Evolutionary conservation across 53 echinoderm and acorn worm species (phyloP), one percentile per base, ranked within the genome.

Genomic region (Stichopus horrens): DNA sequence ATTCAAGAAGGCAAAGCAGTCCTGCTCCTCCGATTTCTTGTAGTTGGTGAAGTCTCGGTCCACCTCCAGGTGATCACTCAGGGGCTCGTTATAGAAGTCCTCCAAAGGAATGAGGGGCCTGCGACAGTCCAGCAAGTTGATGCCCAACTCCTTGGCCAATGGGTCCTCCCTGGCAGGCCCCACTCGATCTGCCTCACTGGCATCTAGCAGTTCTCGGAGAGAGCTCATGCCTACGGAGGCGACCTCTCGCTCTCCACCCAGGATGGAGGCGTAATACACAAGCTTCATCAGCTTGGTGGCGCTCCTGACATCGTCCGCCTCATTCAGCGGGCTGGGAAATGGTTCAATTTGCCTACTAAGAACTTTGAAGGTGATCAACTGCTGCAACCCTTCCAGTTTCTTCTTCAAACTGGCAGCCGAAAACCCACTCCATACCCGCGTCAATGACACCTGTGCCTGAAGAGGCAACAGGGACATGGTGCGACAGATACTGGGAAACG

Each of bases 41-140:
- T 94, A 96, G 23, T 90, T 90, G 14, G 98, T 93, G 86, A 98
- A 98, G 86, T 96, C 98, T 11, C 92, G 90, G 22, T 96, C 94
- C 5, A 98, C 84, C 55, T 96, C 98, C 53, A 98, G 74, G 56
- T 93, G 94, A 52, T 98, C 98, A 88, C 94, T 96, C n/a, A 98
- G 83, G 9, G 98, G 93, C 83, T 98, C 98, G 86, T 98, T 98
- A 86, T 94, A 96, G 86, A 98, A 98, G 75, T 98, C 98, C 73
- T 88, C 91, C 74, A 98, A 96, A 14, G 95, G 90, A 78, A 98
- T 94, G 4, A 93, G 89, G 5, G 98, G 98, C 21, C 93, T 89
- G 9, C 92, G 87, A 37, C 92, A 93, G 86, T 93, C 95, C 54
- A 96, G 74, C 16, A 91, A 89, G 4, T 83, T 93, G 76, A 95